Percentiles rank a stretch among this genome's conserved stretches.
Conservation (phyloP, 2,113 vertebrate genomes). For the Carassius carassius region DNA sequence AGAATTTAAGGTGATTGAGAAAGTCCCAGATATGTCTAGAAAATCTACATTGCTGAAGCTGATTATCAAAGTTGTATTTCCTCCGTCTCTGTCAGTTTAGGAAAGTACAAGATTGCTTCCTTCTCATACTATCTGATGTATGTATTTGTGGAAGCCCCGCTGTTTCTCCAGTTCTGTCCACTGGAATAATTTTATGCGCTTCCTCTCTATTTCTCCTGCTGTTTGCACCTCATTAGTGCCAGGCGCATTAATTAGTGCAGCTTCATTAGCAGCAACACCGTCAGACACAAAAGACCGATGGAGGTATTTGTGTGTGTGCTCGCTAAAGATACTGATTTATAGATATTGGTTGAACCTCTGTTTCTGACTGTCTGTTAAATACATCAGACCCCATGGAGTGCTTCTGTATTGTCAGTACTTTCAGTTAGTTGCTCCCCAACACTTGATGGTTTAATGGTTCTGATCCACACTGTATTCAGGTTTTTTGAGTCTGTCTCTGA, state of each 20-base stretch:
- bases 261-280: slow-evolving; percentile 57
- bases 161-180: background rate
- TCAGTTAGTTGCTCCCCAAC: background rate
- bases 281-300: slow-evolving; percentile 46
- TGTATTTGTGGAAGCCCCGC: background rate
- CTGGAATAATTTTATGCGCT: slow-evolving; percentile 14
- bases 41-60: background rate
- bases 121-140: background rate
- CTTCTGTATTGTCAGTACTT: background rate
- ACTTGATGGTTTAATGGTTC: background rate
- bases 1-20: background rate
- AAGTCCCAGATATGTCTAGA: background rate
- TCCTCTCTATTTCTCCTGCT: slow-evolving; percentile 53
- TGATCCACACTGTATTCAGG: background rate
- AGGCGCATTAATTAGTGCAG: slow-evolving; percentile 64
- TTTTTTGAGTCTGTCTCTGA: background rate
- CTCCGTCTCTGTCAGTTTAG: background rate
- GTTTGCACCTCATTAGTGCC: slow-evolving; percentile 64
- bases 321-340: background rate
- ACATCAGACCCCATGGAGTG: background rate
- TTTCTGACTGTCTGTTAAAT: background rate
- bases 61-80: background rate
- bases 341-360: background rate
- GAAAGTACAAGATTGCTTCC: background rate
- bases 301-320: slow-evolving; percentile 6